Conservation (phyloP, 2,797 vertebrate genomes). For the Agapornis canus region DNA sequence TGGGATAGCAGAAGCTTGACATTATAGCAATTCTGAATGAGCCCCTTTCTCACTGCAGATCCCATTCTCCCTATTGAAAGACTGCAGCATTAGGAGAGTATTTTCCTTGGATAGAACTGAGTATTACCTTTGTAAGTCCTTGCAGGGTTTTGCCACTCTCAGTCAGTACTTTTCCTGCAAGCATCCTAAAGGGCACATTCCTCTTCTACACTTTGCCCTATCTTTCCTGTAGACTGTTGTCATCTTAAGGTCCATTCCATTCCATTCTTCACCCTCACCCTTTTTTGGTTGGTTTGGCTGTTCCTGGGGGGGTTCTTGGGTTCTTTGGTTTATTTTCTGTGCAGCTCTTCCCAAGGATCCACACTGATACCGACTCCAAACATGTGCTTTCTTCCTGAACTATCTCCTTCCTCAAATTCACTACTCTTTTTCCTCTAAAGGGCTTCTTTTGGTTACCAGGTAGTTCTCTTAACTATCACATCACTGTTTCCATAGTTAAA, state of each 20-base stretch:
- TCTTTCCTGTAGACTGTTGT: not conserved
- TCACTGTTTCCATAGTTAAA: not conserved
- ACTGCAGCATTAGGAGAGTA: not conserved
- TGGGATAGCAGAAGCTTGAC: not conserved
- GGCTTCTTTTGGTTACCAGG: not conserved
- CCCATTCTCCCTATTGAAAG: rapidly evolving
- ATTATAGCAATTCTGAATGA: not conserved
- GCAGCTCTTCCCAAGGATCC: not conserved
- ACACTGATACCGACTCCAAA: not conserved
- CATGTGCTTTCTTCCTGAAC: not conserved
- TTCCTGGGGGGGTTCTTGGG: not conserved
- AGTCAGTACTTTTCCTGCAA: not conserved
- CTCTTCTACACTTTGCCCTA: not conserved
- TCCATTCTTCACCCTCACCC: not conserved
- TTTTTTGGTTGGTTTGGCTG: not conserved
- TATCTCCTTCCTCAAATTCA: not conserved
- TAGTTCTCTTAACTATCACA: not conserved
- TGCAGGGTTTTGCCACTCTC: not conserved
- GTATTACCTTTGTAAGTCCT: not conserved
- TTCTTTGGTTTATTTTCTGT: not conserved
- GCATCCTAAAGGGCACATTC: not conserved
- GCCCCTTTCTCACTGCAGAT: not conserved
- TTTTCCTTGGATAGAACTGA: not conserved
- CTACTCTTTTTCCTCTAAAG: not conserved
- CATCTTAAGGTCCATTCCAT: not conserved